Evolutionary conservation across 2,888 invertebrate genomes (phyloP), one percentile per base, ranked within the genome.

Genomic region (Scelioninae gen. 1): DNA sequence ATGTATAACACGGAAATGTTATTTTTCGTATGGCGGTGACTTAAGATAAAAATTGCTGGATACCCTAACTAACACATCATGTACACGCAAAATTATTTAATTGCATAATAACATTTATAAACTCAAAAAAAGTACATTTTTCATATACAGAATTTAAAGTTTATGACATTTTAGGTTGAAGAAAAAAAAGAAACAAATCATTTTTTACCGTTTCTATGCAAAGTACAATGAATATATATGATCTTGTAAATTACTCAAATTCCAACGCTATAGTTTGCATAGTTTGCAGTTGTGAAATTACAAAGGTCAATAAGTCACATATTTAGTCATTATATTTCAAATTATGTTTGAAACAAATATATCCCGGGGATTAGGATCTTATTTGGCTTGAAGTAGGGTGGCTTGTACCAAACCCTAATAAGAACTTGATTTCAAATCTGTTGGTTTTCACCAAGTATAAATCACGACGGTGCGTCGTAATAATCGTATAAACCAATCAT

Each of bases 231-330:
- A 23, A 23, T 23, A 23, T 23, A n/a, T 23, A n/a, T n/a, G 55
- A n/a, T 13, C 4, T 55, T 55, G 32, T 7, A 15, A 16, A 55
- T 55, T 13, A 5, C 34, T 55, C 7, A 10, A 34, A 55, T 55
- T 55, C 55, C 55, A 15, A 15, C 32, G 62, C 45, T 62, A 62
- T 45, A 62, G 62, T 62, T 62, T 29, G 45, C 62, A 62, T 45
- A 62, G 62, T 62, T 62, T 13, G 23, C 29, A 11, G 51, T 51
- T 51, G 51, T 29, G 11, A 51, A 23, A 23, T 29, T 29, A 23
- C 51, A 51, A 9, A 11, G 51, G 10, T 10, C 29, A 51, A 23
- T 23, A n/a, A n/a, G 43, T 43, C 43, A 43, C 4, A 23, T 31
- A 31, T 45, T 45, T 43, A 38, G 15, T 31, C 11, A 31, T 16